Conservation (phyloP, 2,113 vertebrate genomes). For the Otocyon megalotis region DNA sequence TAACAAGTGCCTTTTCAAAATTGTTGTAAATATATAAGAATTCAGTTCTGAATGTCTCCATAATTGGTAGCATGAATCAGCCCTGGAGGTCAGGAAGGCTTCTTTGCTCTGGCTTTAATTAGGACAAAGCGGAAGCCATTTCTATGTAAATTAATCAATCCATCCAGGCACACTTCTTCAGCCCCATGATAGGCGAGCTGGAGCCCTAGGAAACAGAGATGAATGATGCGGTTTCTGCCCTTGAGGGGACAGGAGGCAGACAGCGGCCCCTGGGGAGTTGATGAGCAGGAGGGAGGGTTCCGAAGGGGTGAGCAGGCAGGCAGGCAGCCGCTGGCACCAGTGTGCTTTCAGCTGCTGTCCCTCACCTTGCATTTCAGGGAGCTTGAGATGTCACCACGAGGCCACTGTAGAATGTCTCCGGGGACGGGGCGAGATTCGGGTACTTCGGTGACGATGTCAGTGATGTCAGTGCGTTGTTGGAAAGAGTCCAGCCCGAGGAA, state of each 20-base stretch:
- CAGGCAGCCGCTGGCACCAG: background rate
- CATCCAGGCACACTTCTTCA: background rate
- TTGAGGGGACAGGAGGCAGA: background rate
- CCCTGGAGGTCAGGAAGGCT: slow-evolving; percentile 57
- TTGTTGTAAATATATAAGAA: slow-evolving; percentile 47
- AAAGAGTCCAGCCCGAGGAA: slow-evolving; percentile 4
- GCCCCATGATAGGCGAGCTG: background rate
- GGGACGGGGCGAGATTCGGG: background rate
- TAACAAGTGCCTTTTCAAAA: slow-evolving; percentile 36
- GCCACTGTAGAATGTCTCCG: background rate
- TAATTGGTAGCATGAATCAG: slow-evolving; percentile 68
- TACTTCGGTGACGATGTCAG: background rate
- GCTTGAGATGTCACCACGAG: background rate
- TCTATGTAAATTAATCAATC: slow-evolving; percentile 70
- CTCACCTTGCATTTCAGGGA: background rate
- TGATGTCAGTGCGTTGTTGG: background rate
- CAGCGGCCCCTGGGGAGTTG: background rate
- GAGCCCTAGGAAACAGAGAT: background rate
- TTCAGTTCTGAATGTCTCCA: slow-evolving; percentile 34
- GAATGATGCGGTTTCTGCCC: background rate
- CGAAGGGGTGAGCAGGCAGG: background rate
- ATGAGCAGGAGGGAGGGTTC: background rate
- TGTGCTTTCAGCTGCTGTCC: background rate
- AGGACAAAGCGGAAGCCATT: slow-evolving; percentile 65
- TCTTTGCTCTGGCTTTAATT: slow-evolving; percentile 72